Evolutionary conservation across 2,888 invertebrate species (phyloP).

Genomic region (Falcaria lacertinaria): DNA sequence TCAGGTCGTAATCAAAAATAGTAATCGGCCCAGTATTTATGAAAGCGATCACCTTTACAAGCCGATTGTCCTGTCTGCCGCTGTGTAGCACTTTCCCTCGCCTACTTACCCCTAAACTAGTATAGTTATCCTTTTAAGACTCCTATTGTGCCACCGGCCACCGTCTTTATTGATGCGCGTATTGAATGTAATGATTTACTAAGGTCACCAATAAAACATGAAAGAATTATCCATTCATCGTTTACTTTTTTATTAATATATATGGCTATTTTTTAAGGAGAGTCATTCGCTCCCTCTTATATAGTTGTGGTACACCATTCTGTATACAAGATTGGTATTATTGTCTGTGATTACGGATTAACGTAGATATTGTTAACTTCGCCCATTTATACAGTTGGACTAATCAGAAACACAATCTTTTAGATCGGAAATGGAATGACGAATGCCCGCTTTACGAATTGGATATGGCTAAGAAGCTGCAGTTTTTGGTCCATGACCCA

Average conservation of each 20-base stretch:
- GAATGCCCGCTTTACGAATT: conserved; percentile 38
- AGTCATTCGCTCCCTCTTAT: too few species aligned
- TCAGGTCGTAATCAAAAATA: conserved; percentile 12
- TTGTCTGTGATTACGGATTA: too few species aligned
- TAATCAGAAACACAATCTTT: too few species aligned
- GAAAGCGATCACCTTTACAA: conserved; percentile 40
- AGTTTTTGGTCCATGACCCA: conserved; percentile 42
- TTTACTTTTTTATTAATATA: background rate
- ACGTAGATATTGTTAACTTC: too few species aligned
- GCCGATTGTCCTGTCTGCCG: conserved; percentile 39
- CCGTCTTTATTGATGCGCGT: background rate
- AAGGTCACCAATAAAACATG: background rate
- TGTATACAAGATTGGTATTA: too few species aligned
- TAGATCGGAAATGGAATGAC: conserved; percentile 41
- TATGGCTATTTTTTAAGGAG: too few species aligned
- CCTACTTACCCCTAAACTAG: conserved; percentile 51
- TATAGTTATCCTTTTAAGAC: conserved; percentile 26
- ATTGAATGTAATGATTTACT: background rate
- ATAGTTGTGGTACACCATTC: too few species aligned
- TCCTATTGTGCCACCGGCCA: background rate
- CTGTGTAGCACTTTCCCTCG: conserved; percentile 48
- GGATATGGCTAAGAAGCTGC: conserved; percentile 43
- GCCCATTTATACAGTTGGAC: too few species aligned
- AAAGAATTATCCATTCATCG: conserved; percentile 6
- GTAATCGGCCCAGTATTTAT: conserved; percentile 28